Evolutionary conservation across 2,888 invertebrate species (phyloP).

Genomic region (Hypena proboscidalis): DNA sequence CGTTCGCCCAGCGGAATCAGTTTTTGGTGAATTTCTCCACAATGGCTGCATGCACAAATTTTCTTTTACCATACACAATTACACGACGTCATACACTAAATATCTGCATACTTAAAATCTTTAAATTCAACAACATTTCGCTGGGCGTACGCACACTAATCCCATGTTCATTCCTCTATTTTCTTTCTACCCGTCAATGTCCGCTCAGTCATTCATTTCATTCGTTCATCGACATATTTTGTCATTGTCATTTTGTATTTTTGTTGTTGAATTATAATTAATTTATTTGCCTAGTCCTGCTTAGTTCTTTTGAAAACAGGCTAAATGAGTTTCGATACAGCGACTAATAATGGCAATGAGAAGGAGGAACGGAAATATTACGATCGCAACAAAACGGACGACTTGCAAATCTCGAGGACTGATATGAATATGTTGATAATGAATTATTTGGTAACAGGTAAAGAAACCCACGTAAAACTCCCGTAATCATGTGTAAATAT

Average conservation of each 20-base stretch:
- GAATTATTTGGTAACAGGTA: constrained; percentile 99
- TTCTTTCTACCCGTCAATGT: too few species aligned
- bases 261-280: constrained; percentile 35
- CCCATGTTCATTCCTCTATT: too few species aligned
- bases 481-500: too few species aligned
- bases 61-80: too few species aligned
- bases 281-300: constrained; percentile 13
- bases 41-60: too few species aligned
- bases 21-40: too few species aligned
- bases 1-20: too few species aligned
- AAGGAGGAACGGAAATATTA: constrained; percentile 85
- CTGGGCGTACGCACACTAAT: too few species aligned
- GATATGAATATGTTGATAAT: constrained; percentile 99
- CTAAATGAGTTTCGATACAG: constrained; percentile 73
- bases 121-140: too few species aligned
- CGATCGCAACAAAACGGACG: constrained; percentile 90
- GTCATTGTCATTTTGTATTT: constrained; percentile 42
- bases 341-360: constrained; percentile 63
- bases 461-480: constrained; percentile 26
- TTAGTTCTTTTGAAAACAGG: constrained; percentile 10
- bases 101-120: too few species aligned
- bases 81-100: too few species aligned
- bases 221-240: constrained; percentile 27
- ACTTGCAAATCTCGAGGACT: constrained; percentile 92
- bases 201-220: constrained; percentile 5